Percentiles rank a stretch among this genome's conserved stretches.
Evolutionary conservation across 2,888 invertebrate genomes (phyloP).

Genomic region (Stratiomys singularior): DNA sequence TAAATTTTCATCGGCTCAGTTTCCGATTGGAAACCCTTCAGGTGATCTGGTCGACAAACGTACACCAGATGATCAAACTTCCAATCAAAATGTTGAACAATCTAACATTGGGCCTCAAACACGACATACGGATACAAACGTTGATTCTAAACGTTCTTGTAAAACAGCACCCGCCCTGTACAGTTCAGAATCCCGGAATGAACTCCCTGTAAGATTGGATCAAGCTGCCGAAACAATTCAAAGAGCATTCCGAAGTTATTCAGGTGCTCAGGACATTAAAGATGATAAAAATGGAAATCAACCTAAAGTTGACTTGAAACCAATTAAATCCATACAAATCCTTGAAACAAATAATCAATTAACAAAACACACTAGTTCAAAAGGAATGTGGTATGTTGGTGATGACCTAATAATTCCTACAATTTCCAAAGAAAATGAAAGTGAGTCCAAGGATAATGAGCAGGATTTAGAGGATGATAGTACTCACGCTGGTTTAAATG

Average conservation of each 20-base stretch:
- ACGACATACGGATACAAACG: no score
- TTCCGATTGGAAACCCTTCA: no score
- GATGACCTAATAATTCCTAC: conserved; percentile 54
- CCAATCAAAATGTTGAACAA: no score
- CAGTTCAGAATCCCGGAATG: background rate
- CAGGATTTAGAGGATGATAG: no score
- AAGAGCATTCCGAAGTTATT: conserved; percentile 31
- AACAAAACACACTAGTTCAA: background rate
- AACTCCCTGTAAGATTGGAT: conserved; percentile 3
- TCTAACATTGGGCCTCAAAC: no score
- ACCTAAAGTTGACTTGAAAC: background rate
- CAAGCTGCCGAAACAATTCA: conserved; percentile 47
- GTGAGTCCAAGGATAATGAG: no score
- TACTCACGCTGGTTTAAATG: no score
- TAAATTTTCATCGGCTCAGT: no score
- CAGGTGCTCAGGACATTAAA: background rate
- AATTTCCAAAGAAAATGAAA: background rate
- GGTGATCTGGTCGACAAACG: no score
- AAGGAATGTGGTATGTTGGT: conserved; percentile 54
- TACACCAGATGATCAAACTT: no score
- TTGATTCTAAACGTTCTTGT: no score
- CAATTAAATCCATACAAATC: background rate
- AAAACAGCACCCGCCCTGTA: no score
- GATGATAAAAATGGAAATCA: background rate
- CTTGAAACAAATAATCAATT: conserved; percentile 15